Conservation (phyloP, 1,140 invertebrate species). For the Steinernema khuongi region DNA sequence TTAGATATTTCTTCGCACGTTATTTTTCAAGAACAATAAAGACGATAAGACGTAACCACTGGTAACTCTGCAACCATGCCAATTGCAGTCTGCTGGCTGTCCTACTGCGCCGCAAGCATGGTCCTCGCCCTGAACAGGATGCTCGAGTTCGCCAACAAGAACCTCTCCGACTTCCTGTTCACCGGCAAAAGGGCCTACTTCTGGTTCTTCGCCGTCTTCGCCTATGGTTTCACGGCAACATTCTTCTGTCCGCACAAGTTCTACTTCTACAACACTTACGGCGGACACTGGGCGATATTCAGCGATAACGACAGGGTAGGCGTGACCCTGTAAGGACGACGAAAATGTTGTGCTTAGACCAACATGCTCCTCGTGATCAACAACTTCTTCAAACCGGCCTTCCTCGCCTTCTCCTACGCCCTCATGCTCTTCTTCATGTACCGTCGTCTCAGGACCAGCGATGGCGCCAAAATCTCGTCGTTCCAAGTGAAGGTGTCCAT, state of each 20-base stretch:
- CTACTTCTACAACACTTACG: not conserved
- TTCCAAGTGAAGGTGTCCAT: constrained; percentile 3
- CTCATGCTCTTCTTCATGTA: constrained; percentile 2
- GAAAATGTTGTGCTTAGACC: not conserved
- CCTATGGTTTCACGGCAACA: not conserved
- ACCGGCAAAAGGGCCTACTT: not conserved
- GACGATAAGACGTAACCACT: no score
- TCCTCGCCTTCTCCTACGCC: not conserved
- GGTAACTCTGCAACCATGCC: no score
- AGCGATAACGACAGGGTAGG: not conserved
- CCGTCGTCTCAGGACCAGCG: not conserved
- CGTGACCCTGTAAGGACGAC: not conserved
- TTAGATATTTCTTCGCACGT: no score
- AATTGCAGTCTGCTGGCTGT: not conserved
- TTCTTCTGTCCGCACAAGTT: not conserved
- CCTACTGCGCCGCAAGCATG: not conserved
- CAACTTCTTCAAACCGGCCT: not conserved
- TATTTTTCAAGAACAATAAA: no score
- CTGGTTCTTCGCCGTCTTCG: not conserved
- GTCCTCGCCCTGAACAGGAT: not conserved
- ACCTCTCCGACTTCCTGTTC: not conserved
- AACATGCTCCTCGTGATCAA: not conserved
- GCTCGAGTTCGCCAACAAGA: not conserved
- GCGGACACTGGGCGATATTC: not conserved
- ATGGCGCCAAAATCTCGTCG: not conserved